Evolutionary conservation across 2,113 vertebrate species (phyloP), one percentile per base, ranked within the genome.

Genomic region (Eira barbara): DNA sequence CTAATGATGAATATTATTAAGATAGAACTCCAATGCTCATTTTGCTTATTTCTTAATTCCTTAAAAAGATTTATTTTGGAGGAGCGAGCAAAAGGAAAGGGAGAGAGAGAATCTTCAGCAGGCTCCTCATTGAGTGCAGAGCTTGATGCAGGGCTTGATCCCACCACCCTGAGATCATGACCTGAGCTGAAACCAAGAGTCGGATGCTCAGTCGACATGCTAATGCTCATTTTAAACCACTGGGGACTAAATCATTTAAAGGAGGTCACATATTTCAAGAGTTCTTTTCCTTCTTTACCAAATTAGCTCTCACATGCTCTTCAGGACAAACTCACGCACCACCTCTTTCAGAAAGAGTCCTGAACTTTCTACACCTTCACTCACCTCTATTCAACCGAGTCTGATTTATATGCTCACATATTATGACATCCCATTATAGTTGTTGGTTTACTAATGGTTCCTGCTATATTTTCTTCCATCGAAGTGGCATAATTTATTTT

Each of bases 361-460:
- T 49, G 11, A 29, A 55, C 7, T 23, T 21, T 34, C 2, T 23
- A 83, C 1, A 45, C 0, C 2, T 49, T 20, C 31, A 49, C 2
- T 9, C 31, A 61, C 8, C n/a, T 78, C 36, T 15, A 14, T 18
- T 18, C 42, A 36, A 2, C 45, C 21, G 20, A 39, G 9, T 88
- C n/a, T 63, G 36, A 81, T 27, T 84, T 31, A 10, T 34, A 39
- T 4, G 14, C 23, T 39, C 34, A 76, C 49, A 11, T 34, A 12
- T 13, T 2, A 36, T 3, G 23, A 52, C 10, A 21, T 29, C 34
- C 34, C 1, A 31, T 23, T 55, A 13, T 6, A 12, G 0, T 25
- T 45, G 27, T 13, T 36, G 17, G 17, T 47, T 89, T 90, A 52
- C 9, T 20, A 57, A 65, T 18, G 0, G 49, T 39, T 89, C 23